Conservation (phyloP, 2,113 vertebrate species). For the Caretta caretta region DNA sequence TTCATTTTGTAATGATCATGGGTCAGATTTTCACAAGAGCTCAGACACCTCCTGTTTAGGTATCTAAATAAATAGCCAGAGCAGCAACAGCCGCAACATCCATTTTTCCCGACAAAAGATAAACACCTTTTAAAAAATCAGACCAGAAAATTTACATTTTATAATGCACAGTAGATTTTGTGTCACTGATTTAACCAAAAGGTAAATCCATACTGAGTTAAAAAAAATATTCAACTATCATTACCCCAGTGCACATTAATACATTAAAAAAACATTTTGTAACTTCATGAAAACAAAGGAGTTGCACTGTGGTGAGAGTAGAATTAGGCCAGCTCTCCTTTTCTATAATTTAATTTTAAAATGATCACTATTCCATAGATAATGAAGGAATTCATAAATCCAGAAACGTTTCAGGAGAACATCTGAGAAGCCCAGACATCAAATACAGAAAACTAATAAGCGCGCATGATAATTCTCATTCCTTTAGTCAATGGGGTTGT, state of each 20-base stretch:
- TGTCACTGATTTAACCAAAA: background rate
- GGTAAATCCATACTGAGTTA: slow-evolving; percentile 10
- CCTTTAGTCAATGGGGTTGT: background rate
- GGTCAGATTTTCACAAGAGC: background rate
- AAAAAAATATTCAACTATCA: background rate
- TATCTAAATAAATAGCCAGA: background rate
- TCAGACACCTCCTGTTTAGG: background rate
- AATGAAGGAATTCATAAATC: background rate
- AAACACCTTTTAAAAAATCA: slow-evolving; percentile 26
- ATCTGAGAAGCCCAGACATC: background rate
- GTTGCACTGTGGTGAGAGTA: background rate
- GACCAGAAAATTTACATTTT: slow-evolving; percentile 5
- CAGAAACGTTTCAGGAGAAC: background rate
- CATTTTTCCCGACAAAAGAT: slow-evolving; percentile 37
- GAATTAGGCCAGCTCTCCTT: background rate
- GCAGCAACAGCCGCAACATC: slow-evolving; percentile 29
- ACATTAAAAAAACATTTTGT: background rate
- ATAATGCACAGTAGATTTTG: slow-evolving; percentile 1
- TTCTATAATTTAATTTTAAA: background rate
- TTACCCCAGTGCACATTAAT: background rate
- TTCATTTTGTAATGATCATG: rapidly evolving
- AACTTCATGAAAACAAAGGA: background rate
- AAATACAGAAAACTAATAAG: background rate
- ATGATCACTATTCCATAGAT: rapidly evolving
- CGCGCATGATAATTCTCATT: background rate